Percentiles rank a stretch among this genome's conserved stretches.
phyloP scores from a whole-genome alignment of 2,113 vertebrate genomes.

The Pimephales promelas region DNA sequence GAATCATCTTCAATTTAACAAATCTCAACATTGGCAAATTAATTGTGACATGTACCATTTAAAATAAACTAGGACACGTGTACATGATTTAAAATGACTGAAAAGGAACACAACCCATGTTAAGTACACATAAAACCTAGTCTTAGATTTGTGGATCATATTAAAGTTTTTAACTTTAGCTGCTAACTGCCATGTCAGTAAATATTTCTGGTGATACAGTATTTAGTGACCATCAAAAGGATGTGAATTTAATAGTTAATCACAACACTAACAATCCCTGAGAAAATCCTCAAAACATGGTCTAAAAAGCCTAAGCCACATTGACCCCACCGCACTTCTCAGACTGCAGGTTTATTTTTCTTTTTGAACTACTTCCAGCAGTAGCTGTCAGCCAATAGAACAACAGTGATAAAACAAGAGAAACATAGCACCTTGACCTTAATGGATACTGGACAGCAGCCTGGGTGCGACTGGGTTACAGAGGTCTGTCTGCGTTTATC shows the following conservation, averaged over 20 bases:
- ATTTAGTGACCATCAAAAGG: background rate
- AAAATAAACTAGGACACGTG: background rate
- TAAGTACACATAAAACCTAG: background rate
- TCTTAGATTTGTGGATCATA: background rate
- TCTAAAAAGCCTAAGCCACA: constrained; percentile 49
- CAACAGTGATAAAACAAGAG: constrained; percentile 57
- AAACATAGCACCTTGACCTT: constrained; percentile 64
- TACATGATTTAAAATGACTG: background rate
- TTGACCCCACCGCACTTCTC: constrained; percentile 35
- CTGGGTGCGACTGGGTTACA: constrained; percentile 13
- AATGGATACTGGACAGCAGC: constrained; percentile 55
- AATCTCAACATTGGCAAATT: background rate
- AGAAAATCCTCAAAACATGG: background rate
- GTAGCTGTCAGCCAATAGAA: constrained; percentile 62
- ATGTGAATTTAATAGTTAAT: background rate
- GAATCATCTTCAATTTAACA: background rate
- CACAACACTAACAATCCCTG: background rate
- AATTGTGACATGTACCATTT: background rate
- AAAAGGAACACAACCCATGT: background rate
- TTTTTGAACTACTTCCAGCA: constrained; percentile 60
- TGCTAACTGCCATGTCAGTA: background rate
- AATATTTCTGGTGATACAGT: background rate
- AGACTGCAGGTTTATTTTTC: constrained; percentile 44
- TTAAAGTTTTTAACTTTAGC: background rate
- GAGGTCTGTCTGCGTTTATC: background rate